phyloP scores from a whole-genome alignment of 2,797 vertebrate species.

The Cirrhinus mrigala region DNA sequence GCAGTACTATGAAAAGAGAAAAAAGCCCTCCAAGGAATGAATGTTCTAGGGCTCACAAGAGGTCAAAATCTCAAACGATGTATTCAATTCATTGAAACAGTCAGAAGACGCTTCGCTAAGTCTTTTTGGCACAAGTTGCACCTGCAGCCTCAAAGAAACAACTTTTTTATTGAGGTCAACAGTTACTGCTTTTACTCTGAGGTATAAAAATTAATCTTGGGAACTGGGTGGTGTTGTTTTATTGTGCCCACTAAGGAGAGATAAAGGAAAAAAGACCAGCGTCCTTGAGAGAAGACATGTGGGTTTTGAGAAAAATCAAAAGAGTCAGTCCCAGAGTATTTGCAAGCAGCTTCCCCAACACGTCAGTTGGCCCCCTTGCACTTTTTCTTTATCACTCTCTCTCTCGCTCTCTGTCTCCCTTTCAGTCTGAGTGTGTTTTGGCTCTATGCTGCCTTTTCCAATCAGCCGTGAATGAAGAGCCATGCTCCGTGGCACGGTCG shows the following conservation, averaged over 20 bases:
- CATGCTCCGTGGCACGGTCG: conserved; percentile 40
- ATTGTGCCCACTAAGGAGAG: conserved; percentile 27
- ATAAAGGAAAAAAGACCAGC: conserved; percentile 4
- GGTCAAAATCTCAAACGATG: background rate
- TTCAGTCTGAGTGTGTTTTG: conserved; percentile 42
- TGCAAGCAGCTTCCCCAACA: conserved; percentile 6
- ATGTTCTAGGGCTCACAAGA: background rate
- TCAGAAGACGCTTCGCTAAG: conserved; percentile 27
- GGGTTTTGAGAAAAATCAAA: conserved; percentile 29
- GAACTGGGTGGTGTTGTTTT: conserved; percentile 38
- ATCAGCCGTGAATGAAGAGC: conserved; percentile 56
- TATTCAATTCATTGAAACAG: conserved; percentile 9
- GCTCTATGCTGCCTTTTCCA: conserved; percentile 51
- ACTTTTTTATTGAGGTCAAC: conserved; percentile 53
- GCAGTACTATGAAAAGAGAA: background rate
- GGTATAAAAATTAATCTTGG: conserved; percentile 1
- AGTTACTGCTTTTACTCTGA: conserved; percentile 26
- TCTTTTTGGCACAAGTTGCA: conserved; percentile 14
- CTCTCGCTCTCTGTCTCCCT: conserved; percentile 26
- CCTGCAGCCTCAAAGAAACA: background rate
- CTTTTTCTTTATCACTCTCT: conserved; percentile 28
- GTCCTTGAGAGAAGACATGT: conserved; percentile 20
- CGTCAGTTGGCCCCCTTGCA: background rate
- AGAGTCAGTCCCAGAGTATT: conserved; percentile 6
- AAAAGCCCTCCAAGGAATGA: too few relatives aligned